These are phyloP conservation scores for Rhabditoides inermis DNA, from an alignment of 2,888 invertebrate species.

Conservation along the genomic window DNA sequence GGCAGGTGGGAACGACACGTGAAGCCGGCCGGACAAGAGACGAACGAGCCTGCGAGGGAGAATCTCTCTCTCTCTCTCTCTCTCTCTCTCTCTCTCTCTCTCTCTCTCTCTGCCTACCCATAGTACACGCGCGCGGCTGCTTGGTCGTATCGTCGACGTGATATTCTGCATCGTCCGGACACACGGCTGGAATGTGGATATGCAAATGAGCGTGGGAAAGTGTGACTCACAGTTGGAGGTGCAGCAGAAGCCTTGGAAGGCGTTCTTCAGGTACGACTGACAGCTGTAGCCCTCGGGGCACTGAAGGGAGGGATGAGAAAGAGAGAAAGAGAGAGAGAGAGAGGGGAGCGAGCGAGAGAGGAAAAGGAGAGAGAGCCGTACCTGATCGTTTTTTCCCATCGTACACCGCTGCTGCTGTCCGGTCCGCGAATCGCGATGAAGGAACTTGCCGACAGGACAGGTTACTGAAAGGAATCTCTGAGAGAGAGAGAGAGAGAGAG, in stretches of 20 bases:
- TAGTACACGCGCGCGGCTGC: constrained; percentile 27
- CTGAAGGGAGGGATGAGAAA: background rate
- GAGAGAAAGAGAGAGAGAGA: constrained; percentile 14
- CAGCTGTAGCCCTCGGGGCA: constrained; percentile 28
- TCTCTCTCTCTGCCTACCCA: constrained; percentile 11
- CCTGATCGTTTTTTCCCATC: constrained; percentile 27
- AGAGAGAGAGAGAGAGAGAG: constrained; percentile 1
- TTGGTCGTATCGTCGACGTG: constrained; percentile 28
- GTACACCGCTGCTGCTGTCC: constrained; percentile 27
- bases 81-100: background rate
- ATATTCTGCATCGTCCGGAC: constrained; percentile 30
- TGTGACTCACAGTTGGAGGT: constrained; percentile 16
- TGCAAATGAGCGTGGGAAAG: background rate
- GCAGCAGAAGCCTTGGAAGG: constrained; percentile 36
- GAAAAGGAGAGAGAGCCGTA: too few species aligned
- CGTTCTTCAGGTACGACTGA: constrained; percentile 25
- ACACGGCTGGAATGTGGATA: constrained; percentile 14
- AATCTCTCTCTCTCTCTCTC: too few species aligned
- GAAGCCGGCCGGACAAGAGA: constrained; percentile 30
- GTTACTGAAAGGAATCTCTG: constrained; percentile 17
- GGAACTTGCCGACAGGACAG: constrained; percentile 31
- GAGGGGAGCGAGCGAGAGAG: constrained; percentile 25
- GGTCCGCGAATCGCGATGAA: constrained; percentile 23
- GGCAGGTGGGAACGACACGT: constrained; percentile 13
- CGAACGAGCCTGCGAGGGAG: too few species aligned